Percentiles rank a stretch among this genome's conserved stretches.
Conservation (phyloP, 2,888 invertebrate species). For the Serripes groenlandicus region DNA sequence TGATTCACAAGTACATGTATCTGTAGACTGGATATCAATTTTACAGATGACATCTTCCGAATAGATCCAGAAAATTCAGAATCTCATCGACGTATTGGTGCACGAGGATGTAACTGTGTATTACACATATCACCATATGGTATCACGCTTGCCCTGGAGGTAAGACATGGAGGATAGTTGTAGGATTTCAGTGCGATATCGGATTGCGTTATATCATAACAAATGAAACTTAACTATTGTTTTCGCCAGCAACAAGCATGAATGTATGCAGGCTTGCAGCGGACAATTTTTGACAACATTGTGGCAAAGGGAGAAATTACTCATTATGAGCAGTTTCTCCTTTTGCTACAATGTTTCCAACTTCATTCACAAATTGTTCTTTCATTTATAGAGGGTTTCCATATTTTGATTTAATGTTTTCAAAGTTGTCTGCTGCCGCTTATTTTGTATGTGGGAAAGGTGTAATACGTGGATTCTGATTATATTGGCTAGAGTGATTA, state of each 20-base stretch:
- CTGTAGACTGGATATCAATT: neutral
- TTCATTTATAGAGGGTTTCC: too few species aligned
- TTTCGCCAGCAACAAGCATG: neutral
- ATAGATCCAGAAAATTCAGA: conserved; percentile 84
- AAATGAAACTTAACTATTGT: neutral
- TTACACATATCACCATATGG: conserved; percentile 84
- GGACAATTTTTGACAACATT: neutral
- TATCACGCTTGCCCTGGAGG: conserved; percentile 83
- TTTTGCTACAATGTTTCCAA: neutral
- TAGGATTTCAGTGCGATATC: too few species aligned
- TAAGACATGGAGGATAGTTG: too few species aligned
- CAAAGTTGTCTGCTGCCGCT: too few species aligned
- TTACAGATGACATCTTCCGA: conserved; percentile 80
- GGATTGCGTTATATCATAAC: too few species aligned
- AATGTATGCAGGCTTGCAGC: neutral
- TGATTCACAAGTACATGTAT: neutral
- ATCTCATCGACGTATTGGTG: conserved; percentile 81
- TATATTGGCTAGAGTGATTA: too few species aligned
- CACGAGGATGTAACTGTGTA: conserved; percentile 82
- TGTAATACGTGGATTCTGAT: too few species aligned
- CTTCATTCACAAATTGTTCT: too few species aligned
- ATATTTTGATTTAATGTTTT: too few species aligned
- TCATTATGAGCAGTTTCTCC: neutral
- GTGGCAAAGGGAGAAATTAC: neutral
- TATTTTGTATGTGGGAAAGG: too few species aligned